Base-by-base conservation (phyloP, 2,888 invertebrate species). In the Tetanocera ferruginea region DNA sequence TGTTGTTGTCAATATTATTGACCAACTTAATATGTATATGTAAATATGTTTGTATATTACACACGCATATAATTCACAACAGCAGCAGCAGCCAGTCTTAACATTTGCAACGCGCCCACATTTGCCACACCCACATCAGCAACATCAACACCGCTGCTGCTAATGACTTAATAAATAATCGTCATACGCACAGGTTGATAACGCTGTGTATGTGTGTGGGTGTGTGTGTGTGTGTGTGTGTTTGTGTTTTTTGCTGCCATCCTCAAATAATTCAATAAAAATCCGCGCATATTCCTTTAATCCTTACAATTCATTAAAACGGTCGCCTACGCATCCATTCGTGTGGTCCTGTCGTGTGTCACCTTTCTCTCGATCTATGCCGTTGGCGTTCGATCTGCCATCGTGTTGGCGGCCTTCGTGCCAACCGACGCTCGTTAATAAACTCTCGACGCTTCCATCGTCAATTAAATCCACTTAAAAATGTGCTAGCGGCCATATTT, bases 251-350 rank as follows among this genome's bases (percentile, higher is more conserved):
- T 70, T 67, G 72, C 81, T 78, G 83, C 84, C 85, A 86, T 84
- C 86, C 85, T 43, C 87, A 84, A 85, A 87, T 89, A 89, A 89
- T 89, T 89, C 87, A 89, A 89, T 89, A 87, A 87, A 89, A 88
- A 88, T 89, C 89, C 89, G 84, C 88, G 85, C 88, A 88, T 89
- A 89, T 89, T 88, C 88, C 88, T 88, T 89, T 88, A 89, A 89
- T 88, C 89, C 88, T 86, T 86, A 87, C 88, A 88, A 89, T 88
- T 89, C 88, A 88, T 89, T 89, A 89, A 87, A 88, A 86, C 85
- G 84, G 83, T 66, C 75, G 83, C 83, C 84, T 81, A 80, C 64
- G 52, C 23, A 74, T 25, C 57, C 37, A 43, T 6, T 60, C 49
- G 62, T 43, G 43, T 23, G 19, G 60, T 49, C 57, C 64, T 14